Base-by-base conservation (phyloP, 1,140 invertebrate genomes). In the Philotrypesis tridentata region DNA sequence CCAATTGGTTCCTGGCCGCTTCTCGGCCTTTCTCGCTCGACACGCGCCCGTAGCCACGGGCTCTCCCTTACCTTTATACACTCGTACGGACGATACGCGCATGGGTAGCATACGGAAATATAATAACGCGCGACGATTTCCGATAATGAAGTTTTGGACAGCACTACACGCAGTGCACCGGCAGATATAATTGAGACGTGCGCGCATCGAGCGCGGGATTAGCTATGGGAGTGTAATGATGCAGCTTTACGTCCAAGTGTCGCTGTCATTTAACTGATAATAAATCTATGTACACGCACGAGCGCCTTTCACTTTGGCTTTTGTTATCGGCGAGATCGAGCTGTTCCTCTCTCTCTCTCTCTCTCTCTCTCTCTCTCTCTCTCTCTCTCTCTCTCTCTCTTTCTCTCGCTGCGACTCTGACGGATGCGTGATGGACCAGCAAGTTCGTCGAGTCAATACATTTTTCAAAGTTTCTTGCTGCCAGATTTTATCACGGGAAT, bases 1-100 rank as follows among this genome's bases (percentile, higher is more conserved):
- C 70, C 78, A 80, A 73, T 80, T 80, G 31, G 70, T 80, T 65
- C 55, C 33, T 23, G 70, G 70, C 68, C 60, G 70, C 70, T 43
- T 72, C 37, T 43, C 3, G 17, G 21, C n/a, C 65, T 48, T n/a
- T 25, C 17, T 25, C 37, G 17, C 14, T 78, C n/a, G n/a, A n/a
- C 74, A 80, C 33, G 70, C 70, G 23, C 73, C 55, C 29, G 11
- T 4, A 17, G 48, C 21, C 21, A 21, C 48, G 48, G 17, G 17
- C 21, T 55, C 48, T 55, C 48, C 48, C 48, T 55, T 55, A 55
- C n/a, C 21, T 55, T 55, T 55, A 55, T 55, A 17, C 6, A 21
- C 4, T n/a, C n/a, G n/a, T n/a, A n/a, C n/a, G n/a, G n/a, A n/a
- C n/a, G n/a, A 17, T 17, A 17, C 14, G 17, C 2, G 14, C 43